These are phyloP conservation scores for Orientallactaga bullata DNA, from an alignment of 2,113 vertebrate genomes.

Conservation along the genomic window DNA sequence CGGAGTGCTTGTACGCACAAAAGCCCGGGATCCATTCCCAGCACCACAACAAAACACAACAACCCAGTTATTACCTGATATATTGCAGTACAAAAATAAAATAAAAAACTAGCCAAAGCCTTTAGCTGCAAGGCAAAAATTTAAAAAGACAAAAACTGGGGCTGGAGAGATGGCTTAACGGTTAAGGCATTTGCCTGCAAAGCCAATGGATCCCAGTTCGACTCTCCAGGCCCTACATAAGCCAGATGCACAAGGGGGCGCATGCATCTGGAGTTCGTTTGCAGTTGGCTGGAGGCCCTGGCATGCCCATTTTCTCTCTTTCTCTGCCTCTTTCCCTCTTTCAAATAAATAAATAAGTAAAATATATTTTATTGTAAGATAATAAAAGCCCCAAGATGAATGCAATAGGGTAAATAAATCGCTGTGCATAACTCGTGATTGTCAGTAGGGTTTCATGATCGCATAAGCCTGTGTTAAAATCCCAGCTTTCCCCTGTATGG, in stretches of 20 bases:
- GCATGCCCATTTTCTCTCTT: too few species aligned
- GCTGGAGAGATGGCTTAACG: too few species aligned
- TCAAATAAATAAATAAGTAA: too few species aligned
- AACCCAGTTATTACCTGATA: neutral
- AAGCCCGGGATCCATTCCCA: neutral
- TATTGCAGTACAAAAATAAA: neutral
- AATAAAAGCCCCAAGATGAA: neutral
- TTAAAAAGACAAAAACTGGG: neutral
- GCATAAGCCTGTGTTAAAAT: neutral
- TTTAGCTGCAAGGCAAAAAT: constrained; percentile 25
- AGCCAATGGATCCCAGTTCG: too few species aligned
- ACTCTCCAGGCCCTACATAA: too few species aligned
- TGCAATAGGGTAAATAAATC: neutral
- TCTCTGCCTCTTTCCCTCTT: too few species aligned
- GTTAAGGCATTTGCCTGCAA: too few species aligned
- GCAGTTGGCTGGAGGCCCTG: too few species aligned
- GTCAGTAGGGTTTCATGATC: neutral
- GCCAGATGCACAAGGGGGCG: too few species aligned
- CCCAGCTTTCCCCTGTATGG: neutral
- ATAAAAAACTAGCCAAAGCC: neutral
- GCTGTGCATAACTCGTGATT: neutral
- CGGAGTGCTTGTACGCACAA: neutral
- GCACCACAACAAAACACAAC: neutral
- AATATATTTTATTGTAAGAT: neutral
- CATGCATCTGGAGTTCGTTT: too few species aligned